Evolutionary conservation across 2,797 vertebrate genomes (phyloP).

Genomic region (Phyllotis vaccarum): DNA sequence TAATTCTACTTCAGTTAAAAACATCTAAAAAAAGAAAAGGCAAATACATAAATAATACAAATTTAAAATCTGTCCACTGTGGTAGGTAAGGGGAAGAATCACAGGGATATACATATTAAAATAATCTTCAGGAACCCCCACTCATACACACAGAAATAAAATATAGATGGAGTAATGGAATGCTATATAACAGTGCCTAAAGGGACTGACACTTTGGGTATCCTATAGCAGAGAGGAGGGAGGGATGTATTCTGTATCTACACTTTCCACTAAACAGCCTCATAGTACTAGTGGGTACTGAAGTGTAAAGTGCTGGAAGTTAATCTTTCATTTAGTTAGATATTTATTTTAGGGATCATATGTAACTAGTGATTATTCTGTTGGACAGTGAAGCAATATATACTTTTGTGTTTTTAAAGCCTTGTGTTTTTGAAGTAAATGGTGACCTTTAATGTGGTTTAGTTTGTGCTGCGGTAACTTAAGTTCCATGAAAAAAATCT

Average conservation of each 20-base stretch:
- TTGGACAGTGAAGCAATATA: not conserved
- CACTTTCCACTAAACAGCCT: not conserved
- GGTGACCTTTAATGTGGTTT: not conserved
- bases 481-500: not conserved
- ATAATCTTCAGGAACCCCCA: not conserved
- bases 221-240: not conserved
- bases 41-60: not conserved
- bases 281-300: not conserved
- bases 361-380: not conserved
- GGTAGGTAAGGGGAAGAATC: not conserved
- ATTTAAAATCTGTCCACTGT: not conserved
- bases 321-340: conserved; percentile 28
- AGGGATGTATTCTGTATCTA: not conserved
- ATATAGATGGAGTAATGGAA: not conserved
- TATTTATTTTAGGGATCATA: conserved; percentile 28
- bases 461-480: conserved; percentile 9
- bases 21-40: not conserved
- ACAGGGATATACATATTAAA: not conserved
- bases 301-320: conserved; percentile 3
- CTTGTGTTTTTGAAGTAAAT: not conserved
- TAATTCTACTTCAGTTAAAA: not conserved
- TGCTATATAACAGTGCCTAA: not conserved
- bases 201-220: not conserved
- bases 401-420: not conserved
- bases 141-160: not conserved